These are phyloP conservation scores for Drosophila parvula DNA, from an alignment of 1,140 invertebrate species.

Conservation along the genomic window DNA sequence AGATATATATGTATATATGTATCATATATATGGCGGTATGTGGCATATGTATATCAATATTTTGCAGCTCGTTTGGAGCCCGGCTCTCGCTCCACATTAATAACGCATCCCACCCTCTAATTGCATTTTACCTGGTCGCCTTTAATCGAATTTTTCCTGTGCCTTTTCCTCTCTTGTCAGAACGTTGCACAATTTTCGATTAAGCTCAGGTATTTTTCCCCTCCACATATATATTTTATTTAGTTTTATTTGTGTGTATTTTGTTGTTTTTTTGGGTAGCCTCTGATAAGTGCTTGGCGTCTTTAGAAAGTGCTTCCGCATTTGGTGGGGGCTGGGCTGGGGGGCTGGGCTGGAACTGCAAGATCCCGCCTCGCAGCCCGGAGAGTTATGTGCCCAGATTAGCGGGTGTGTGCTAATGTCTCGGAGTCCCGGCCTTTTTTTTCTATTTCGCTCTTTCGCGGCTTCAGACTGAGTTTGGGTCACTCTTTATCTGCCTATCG, in stretches of 20 bases:
- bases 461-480: slow-evolving; percentile 30
- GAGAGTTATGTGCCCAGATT: slow-evolving; percentile 76
- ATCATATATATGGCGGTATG: slow-evolving; percentile 10
- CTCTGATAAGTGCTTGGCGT: slow-evolving; percentile 48
- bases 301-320: slow-evolving; percentile 80
- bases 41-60: slow-evolving; percentile 57
- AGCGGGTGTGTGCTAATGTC: slow-evolving; percentile 79
- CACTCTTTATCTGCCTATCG: slow-evolving; percentile 55
- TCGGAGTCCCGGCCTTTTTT: not conserved
- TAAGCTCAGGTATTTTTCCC: slow-evolving; percentile 54
- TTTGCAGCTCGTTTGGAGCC: slow-evolving; percentile 38
- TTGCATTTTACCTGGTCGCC: slow-evolving; percentile 67
- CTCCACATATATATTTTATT: slow-evolving; percentile 2
- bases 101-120: slow-evolving; percentile 84
- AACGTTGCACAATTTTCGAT: slow-evolving; percentile 83
- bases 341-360: not conserved
- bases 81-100: slow-evolving; percentile 75
- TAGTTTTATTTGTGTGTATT: not conserved
- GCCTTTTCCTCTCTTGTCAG: slow-evolving; percentile 12
- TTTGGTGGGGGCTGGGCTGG: slow-evolving; percentile 51
- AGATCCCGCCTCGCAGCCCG: slow-evolving; percentile 4
- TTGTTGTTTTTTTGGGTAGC: slow-evolving; percentile 49
- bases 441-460: too few species aligned
- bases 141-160: slow-evolving; percentile 76
- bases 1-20: slow-evolving; percentile 11